Conservation (phyloP, 2,888 invertebrate species). For the Lissonota sp. region DNA sequence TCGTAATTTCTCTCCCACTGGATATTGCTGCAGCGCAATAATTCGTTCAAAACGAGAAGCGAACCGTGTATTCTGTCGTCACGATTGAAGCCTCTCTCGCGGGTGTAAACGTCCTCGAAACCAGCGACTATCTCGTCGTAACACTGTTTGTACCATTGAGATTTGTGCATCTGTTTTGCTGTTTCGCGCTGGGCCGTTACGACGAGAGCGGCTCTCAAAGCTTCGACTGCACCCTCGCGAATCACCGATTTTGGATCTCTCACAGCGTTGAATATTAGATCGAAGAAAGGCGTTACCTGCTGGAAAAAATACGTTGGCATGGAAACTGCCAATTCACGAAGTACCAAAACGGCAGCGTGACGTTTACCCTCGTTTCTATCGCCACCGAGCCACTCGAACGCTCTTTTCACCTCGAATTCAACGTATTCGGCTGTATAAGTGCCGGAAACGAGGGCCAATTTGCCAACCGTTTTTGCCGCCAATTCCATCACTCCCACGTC, state of each 20-base stretch:
- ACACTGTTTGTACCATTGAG: constrained; percentile 96
- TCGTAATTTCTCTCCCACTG: constrained; percentile 93
- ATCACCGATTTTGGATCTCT: constrained; percentile 96
- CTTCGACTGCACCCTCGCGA: constrained; percentile 96
- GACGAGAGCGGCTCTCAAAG: constrained; percentile 96
- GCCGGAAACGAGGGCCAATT: constrained; percentile 95
- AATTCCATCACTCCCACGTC: constrained; percentile 98
- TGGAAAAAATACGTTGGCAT: constrained; percentile 99
- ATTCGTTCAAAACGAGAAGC: constrained; percentile 95
- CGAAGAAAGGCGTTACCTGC: constrained; percentile 96
- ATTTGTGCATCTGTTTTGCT: constrained; percentile 95
- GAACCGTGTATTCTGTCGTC: constrained; percentile 98
- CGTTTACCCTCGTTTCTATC: constrained; percentile 96
- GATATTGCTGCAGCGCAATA: constrained; percentile 95
- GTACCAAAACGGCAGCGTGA: constrained; percentile 95
- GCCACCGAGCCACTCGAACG: constrained; percentile 97
- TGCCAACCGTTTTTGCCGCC: constrained; percentile 97
- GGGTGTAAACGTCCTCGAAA: constrained; percentile 88
- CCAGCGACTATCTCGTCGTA: constrained; percentile 94
- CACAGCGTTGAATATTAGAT: constrained; percentile 95
- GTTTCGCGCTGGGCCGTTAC: constrained; percentile 98
- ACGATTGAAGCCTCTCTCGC: constrained; percentile 91
- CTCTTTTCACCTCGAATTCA: constrained; percentile 98
- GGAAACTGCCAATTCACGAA: constrained; percentile 96
- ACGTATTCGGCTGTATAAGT: constrained; percentile 98